Conservation (phyloP, 2,797 vertebrate genomes). For the Pteronotus mesoamericanus region DNA sequence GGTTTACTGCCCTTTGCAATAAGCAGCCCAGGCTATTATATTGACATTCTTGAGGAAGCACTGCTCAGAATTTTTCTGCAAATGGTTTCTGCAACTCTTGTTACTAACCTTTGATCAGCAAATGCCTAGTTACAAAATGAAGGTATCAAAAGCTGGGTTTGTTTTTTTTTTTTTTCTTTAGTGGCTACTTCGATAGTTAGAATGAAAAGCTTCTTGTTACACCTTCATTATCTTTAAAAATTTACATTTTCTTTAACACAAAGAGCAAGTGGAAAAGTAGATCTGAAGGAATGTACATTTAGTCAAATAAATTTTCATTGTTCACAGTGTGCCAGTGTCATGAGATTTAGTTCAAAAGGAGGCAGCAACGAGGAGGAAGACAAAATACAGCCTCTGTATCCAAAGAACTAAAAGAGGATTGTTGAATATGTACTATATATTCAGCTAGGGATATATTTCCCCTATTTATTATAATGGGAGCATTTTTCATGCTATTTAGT, state of each 20-base stretch:
- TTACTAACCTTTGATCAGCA: not conserved
- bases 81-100: not conserved
- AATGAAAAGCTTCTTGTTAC: not conserved
- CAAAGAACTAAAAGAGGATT: not conserved
- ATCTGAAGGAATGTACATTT: not conserved
- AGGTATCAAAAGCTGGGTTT: not conserved
- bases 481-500: conserved; percentile 21
- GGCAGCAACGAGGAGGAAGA: not conserved
- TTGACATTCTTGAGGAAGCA: not conserved
- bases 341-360: not conserved
- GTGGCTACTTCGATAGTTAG: not conserved
- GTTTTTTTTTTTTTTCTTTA: not conserved
- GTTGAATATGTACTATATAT: not conserved
- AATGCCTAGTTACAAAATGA: not conserved
- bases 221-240: not conserved
- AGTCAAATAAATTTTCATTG: not conserved
- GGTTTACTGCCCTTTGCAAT: not conserved
- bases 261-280: not conserved
- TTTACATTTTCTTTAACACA: not conserved
- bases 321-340: not conserved
- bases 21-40: not conserved
- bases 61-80: not conserved
- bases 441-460: not conserved
- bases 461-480: not conserved
- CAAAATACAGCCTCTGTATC: not conserved